Percentiles rank a stretch among this genome's conserved stretches.
phyloP scores from a whole-genome alignment of 2,888 invertebrate genomes.

The Marronus borbonicus region DNA sequence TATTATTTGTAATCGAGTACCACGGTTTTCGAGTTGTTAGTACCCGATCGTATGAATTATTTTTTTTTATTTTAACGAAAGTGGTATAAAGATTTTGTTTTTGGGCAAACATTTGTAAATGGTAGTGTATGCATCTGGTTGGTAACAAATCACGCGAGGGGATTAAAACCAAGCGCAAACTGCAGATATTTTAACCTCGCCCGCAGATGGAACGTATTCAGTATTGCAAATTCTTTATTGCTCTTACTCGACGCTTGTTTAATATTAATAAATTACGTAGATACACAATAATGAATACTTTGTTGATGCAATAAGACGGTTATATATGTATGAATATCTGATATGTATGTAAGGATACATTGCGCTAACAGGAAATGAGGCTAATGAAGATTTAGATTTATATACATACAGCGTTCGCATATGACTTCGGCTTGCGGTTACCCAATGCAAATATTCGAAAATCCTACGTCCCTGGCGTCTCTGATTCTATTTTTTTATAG shows the following conservation, averaged over 20 bases:
- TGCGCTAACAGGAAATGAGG: slow-evolving; percentile 5
- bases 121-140: no score
- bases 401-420: no score
- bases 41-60: no score
- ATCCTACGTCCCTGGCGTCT: no score
- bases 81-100: no score
- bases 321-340: not conserved
- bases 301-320: slow-evolving; percentile 7
- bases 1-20: no score
- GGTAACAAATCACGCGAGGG: not conserved
- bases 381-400: not conserved
- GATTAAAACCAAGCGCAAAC: slow-evolving; percentile 13
- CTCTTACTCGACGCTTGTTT: slow-evolving; percentile 4
- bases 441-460: no score
- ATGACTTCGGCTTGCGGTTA: no score
- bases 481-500: no score
- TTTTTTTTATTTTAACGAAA: no score
- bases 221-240: slow-evolving; percentile 26
- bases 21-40: no score
- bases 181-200: slow-evolving; percentile 27
- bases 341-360: not conserved
- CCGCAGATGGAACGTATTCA: slow-evolving; percentile 8
- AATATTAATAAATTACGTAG: slow-evolving; percentile 28
- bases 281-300: not conserved
- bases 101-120: no score